Conservation (phyloP, 2,888 invertebrate genomes). For the Oligia fasciuncula region DNA sequence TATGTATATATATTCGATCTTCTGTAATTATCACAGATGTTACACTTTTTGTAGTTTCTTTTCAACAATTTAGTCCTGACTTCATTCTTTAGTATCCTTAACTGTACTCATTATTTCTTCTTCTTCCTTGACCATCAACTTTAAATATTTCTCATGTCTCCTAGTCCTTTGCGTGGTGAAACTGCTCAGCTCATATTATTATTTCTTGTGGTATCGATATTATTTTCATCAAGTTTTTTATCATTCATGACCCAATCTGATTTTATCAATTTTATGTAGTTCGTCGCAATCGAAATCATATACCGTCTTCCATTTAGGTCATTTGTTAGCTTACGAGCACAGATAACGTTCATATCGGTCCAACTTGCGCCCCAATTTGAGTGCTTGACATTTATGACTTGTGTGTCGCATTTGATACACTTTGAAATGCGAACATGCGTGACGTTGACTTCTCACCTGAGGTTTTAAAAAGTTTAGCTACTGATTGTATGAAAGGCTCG, state of each 20-base stretch:
- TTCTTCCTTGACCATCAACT: not conserved
- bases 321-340: constrained; percentile 43
- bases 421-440: constrained; percentile 30
- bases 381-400: constrained; percentile 39
- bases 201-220: not conserved
- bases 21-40: too few species aligned
- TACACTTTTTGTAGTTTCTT: too few species aligned
- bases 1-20: too few species aligned
- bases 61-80: too few species aligned
- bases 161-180: not conserved
- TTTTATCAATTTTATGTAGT: constrained; percentile 25
- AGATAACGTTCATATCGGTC: constrained; percentile 35
- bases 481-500: too few species aligned
- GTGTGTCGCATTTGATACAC: constrained; percentile 16
- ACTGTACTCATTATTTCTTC: not conserved
- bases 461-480: too few species aligned
- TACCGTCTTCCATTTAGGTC: constrained; percentile 37
- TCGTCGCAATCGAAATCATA: constrained; percentile 7
- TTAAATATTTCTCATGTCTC: not conserved
- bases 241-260: constrained; percentile 18
- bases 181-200: not conserved
- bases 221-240: constrained; percentile 24
- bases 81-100: too few species aligned
- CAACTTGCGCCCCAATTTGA: constrained; percentile 36
- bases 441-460: not conserved